Evolutionary conservation across 2,113 vertebrate species (phyloP), one percentile per base, ranked within the genome.

Genomic region (Eclectus roratus): DNA sequence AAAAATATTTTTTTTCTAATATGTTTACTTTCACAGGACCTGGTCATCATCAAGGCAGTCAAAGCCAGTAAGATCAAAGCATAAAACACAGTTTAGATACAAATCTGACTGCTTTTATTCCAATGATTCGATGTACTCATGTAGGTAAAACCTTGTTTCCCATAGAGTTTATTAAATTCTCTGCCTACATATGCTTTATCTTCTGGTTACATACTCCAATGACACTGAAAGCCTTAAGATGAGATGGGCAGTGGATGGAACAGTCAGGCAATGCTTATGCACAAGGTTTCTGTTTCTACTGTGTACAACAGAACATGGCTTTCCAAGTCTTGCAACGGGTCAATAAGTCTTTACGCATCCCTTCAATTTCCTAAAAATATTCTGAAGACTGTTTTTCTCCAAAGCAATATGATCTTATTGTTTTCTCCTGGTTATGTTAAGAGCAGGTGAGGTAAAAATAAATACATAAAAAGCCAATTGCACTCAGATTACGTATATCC

Each of bases 271-370:
- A 28, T 6, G 35, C 47, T 65, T n/a, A 92, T 1, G 7, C 12
- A 60, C 70, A 80, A 35, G 7, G 19, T 19, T 89, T 68, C 37
- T 85, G 21, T 28, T 86, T 68, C 47, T 74, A 37, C 4, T 41
- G 39, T 50, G 23, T 9, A 2, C 11, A 87, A 60, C 1, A 23
- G 17, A 76, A 47, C 1, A 5, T 31, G n/a, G 25, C 24, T 73
- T 92, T 77, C 13, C 3, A 9, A 68, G 11, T 55, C 24, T 58
- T 81, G 55, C 47, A 78, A 28, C 2, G 11, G 6, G 23, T 64
- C 20, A 78, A 28, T 5, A 12, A 5, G 19, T 68, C 25, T 55
- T 80, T 28, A 84, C 0, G 0, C 4, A 55, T 35, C 8, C 12
- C 13, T 74, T 88, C 49, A 58, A 55, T 33, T 53, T 43, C 50